These are phyloP conservation scores for Catharus minimus DNA, from an alignment of 2,113 vertebrate genomes.

Conservation along the genomic window DNA sequence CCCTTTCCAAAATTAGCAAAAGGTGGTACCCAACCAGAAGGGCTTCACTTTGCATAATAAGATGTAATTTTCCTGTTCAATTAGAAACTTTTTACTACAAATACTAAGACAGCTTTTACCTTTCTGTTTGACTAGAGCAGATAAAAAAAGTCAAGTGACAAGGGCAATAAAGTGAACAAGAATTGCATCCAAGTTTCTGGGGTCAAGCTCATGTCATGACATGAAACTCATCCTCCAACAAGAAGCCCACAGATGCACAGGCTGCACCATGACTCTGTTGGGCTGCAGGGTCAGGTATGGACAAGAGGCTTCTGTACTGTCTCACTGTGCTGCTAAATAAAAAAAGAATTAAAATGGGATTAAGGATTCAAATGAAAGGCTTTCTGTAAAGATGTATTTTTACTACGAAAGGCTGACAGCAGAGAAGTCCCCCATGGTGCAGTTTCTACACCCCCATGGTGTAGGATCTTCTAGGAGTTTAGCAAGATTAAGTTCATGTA, in stretches of 20 bases:
- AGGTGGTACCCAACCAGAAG: neutral
- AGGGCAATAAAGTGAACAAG: neutral
- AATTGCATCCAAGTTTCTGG: neutral
- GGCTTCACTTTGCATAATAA: neutral
- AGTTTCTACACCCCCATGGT: neutral
- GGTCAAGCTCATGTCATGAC: neutral
- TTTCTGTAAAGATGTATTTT: neutral
- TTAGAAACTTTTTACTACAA: neutral
- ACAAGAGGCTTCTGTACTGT: neutral
- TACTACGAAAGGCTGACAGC: slow-evolving; percentile 12
- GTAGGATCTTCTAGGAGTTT: slow-evolving; percentile 27
- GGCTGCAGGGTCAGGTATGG: neutral
- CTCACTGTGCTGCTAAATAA: neutral
- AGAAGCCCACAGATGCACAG: neutral
- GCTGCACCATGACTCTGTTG: neutral
- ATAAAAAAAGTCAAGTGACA: neutral
- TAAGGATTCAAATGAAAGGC: slow-evolving; percentile 22
- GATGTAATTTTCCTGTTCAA: neutral
- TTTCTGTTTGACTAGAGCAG: neutral
- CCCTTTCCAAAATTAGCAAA: neutral
- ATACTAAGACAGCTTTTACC: neutral
- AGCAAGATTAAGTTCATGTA: slow-evolving; percentile 18
- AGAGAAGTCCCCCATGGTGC: neutral
- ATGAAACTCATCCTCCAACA: neutral
- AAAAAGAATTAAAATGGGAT: neutral